Percentiles rank a stretch among this genome's conserved stretches.
These are phyloP conservation scores for Vombatus ursinus DNA, from an alignment of 2,113 vertebrate genomes.

Conservation along the genomic window DNA sequence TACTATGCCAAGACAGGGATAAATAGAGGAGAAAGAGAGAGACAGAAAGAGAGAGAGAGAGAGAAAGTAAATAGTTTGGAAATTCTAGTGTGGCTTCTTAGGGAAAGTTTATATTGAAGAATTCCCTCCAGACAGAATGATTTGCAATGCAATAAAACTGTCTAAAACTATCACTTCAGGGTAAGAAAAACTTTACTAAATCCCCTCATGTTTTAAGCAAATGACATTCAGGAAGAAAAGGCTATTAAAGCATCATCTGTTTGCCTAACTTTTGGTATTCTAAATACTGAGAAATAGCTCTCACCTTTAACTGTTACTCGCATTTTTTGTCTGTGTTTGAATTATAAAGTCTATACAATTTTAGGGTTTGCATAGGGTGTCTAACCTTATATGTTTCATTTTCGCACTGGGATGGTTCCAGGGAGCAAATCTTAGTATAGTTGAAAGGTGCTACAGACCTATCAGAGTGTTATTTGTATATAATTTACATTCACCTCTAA, in stretches of 20 bases:
- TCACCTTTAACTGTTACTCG: fast-evolving
- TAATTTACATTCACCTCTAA: not conserved
- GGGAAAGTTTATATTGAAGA: not conserved
- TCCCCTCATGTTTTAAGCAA: not conserved
- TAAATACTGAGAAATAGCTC: not conserved
- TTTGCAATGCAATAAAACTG: not conserved
- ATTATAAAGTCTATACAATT: not conserved
- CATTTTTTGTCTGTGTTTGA: not conserved
- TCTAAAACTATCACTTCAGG: not conserved
- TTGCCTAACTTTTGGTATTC: not conserved
- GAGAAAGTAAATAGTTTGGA: not conserved
- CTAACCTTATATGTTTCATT: not conserved
- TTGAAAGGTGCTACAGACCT: not conserved
- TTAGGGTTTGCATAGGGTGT: fast-evolving
- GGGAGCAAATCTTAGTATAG: not conserved
- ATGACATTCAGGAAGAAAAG: not conserved
- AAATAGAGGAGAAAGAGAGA: no score
- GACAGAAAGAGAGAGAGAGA: no score
- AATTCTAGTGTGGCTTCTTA: not conserved
- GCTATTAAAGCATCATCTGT: not conserved
- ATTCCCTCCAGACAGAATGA: not conserved
- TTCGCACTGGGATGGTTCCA: not conserved
- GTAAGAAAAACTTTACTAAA: not conserved
- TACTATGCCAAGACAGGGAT: not conserved
- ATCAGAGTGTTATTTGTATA: not conserved